phyloP scores from a whole-genome alignment of 2,113 vertebrate species.

The Stegostoma tigrinum region DNA sequence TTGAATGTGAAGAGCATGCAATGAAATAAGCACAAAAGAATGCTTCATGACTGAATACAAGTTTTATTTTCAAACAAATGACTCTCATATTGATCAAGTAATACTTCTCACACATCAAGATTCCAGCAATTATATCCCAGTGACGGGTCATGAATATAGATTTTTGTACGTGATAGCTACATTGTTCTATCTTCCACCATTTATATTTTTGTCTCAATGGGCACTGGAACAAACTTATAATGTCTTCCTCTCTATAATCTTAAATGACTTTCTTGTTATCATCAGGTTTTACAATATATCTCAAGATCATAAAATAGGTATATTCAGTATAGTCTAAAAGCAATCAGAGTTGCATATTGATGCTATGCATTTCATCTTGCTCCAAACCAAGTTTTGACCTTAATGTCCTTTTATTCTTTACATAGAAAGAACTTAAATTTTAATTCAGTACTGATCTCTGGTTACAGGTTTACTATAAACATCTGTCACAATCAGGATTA shows the following conservation, averaged over 20 bases:
- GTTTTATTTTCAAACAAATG: conserved; percentile 7
- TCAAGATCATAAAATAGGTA: not conserved
- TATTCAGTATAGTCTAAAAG: not conserved
- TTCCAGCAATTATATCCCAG: not conserved
- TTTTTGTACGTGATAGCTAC: conserved; percentile 23
- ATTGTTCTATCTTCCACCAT: not conserved
- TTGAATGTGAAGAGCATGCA: not conserved
- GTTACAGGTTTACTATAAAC: not conserved
- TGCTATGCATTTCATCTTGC: not conserved
- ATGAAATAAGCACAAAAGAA: not conserved
- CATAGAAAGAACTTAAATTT: not conserved
- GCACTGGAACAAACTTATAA: not conserved
- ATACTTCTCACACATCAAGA: not conserved
- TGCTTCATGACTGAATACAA: not conserved
- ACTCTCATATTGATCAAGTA: not conserved
- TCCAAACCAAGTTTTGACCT: not conserved
- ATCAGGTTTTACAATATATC: not conserved
- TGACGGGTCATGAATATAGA: not conserved
- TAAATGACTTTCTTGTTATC: not conserved
- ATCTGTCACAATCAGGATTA: not conserved
- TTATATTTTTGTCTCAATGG: not conserved
- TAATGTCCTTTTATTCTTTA: not conserved
- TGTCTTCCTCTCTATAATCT: not conserved
- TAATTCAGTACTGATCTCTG: not conserved
- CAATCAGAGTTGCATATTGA: not conserved